These are phyloP conservation scores for Dysmachus trigonus DNA, from an alignment of 2,888 invertebrate genomes.

Conservation along the genomic window DNA sequence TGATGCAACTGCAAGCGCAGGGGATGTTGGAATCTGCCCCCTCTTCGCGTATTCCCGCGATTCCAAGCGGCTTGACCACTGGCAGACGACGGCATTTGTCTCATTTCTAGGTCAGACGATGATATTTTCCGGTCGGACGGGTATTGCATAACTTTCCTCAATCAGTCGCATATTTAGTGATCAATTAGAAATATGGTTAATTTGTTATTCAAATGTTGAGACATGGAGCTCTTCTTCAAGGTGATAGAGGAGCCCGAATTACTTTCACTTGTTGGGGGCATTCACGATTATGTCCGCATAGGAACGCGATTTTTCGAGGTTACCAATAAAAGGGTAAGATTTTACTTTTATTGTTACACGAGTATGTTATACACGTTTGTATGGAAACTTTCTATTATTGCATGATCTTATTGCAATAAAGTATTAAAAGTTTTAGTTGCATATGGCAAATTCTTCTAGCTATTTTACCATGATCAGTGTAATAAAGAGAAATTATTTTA, in stretches of 20 bases:
- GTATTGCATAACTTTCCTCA: not conserved
- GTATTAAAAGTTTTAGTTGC: too few species aligned
- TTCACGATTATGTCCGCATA: not conserved
- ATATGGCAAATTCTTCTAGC: too few species aligned
- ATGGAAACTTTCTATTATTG: not conserved
- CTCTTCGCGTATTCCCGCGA: not conserved
- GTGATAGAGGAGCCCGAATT: not conserved
- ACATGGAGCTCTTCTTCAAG: not conserved
- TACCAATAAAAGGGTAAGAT: not conserved
- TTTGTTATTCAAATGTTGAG: slow-evolving; percentile 20
- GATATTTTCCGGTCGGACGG: not conserved
- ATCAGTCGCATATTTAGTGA: not conserved
- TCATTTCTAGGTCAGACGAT: slow-evolving; percentile 23
- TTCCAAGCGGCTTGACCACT: not conserved
- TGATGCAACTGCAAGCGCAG: not conserved
- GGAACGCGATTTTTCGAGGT: not conserved
- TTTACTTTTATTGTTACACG: not conserved
- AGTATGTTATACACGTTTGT: not conserved
- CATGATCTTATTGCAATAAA: too few species aligned
- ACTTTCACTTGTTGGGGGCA: slow-evolving; percentile 10
- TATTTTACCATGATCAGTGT: too few species aligned
- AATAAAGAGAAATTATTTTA: too few species aligned
- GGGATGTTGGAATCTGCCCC: not conserved
- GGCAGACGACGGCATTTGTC: not conserved
- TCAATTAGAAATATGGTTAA: not conserved